A percentile compares a stretch with the other conserved stretches of the same genome.
Conservation (phyloP, 2,113 vertebrate species). For the Arenaria interpres region DNA sequence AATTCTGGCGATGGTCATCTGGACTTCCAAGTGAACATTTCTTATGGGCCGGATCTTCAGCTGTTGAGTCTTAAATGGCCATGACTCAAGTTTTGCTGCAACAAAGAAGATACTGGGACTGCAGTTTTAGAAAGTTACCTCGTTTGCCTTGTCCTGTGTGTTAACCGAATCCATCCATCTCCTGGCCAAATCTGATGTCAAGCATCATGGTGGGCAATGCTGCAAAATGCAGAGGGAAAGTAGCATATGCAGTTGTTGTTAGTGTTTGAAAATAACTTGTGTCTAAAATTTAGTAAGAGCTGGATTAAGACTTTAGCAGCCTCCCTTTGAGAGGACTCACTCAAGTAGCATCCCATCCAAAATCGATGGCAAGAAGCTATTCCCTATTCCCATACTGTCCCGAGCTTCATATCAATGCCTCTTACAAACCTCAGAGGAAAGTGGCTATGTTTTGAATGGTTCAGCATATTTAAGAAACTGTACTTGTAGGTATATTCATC, state of each 20-base stretch:
- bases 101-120: not conserved
- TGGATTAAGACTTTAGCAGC: not conserved
- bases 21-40: not conserved
- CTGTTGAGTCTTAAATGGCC: not conserved
- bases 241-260: not conserved
- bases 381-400: not conserved
- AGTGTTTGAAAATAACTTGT: not conserved
- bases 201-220: not conserved
- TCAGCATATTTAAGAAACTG: not conserved
- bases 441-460: not conserved
- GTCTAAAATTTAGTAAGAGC: not conserved
- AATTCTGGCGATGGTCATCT: not conserved
- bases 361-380: not conserved
- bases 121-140: not conserved
- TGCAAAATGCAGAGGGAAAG: not conserved
- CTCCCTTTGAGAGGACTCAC: not conserved
- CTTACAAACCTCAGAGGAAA: not conserved
- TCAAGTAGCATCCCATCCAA: not conserved
- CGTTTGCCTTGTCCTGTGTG: not conserved
- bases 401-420: not conserved
- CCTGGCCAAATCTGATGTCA: fast-evolving
- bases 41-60: not conserved
- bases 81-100: not conserved
- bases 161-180: not conserved
- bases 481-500: not conserved